Evolutionary conservation across 1,140 invertebrate species (phyloP).

Genomic region (Mactra quadrangularis): DNA sequence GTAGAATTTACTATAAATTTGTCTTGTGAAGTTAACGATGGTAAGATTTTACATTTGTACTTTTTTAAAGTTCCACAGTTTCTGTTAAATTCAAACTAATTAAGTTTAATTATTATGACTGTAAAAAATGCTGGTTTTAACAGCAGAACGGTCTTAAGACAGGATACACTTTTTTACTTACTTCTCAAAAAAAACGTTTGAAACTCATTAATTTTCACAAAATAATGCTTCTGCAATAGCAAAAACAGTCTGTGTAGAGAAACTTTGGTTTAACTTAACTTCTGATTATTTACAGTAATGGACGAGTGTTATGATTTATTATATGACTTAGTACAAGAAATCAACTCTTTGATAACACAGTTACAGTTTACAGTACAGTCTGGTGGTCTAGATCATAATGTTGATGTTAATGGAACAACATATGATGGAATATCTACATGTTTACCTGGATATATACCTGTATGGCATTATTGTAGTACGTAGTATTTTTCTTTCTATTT

Average conservation of each 20-base stretch:
- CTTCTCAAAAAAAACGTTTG: no score
- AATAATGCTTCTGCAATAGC: no score
- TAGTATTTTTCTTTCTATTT: background rate
- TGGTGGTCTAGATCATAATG: background rate
- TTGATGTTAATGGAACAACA: slow-evolving; percentile 1
- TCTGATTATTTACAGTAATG: slow-evolving; percentile 1
- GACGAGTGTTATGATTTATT: slow-evolving; percentile 22
- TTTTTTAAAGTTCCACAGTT: no score
- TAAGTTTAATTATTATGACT: no score
- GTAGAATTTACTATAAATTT: slow-evolving; percentile 13
- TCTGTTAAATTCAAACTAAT: no score
- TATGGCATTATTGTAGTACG: slow-evolving; percentile 17
- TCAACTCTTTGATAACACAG: background rate
- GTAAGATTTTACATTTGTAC: background rate
- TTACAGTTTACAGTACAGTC: background rate
- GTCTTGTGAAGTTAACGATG: background rate
- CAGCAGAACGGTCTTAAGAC: no score
- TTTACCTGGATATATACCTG: slow-evolving; percentile 1
- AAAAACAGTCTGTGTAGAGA: no score
- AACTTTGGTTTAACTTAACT: no score
- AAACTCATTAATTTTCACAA: no score
- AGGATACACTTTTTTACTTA: no score
- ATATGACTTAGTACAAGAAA: background rate
- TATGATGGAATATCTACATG: background rate
- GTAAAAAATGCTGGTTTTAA: no score